Conservation (phyloP, 1,140 invertebrate genomes). For the Lordiphosa clarofinis region DNA sequence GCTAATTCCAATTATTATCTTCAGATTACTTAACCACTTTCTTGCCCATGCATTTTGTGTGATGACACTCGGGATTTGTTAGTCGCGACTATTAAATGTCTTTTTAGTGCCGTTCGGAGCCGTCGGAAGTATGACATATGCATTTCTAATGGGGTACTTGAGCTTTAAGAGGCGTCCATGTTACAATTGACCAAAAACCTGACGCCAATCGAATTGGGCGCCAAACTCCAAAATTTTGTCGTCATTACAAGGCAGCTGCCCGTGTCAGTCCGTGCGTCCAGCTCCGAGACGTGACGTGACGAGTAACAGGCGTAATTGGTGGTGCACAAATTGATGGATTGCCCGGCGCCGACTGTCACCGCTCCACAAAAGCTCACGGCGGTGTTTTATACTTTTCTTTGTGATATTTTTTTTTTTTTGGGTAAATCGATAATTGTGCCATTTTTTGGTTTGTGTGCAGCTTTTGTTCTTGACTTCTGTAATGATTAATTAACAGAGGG, state of each 20-base stretch:
- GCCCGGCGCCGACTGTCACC: slow-evolving; percentile 49
- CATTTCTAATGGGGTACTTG: background rate
- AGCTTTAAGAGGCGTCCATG: slow-evolving; percentile 3
- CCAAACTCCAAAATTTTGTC: slow-evolving; percentile 4
- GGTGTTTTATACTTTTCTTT: slow-evolving; percentile 42
- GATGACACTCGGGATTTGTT: slow-evolving; percentile 5
- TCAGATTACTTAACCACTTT: no score
- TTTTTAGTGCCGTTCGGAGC: slow-evolving; percentile 5
- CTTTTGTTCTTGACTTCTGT: slow-evolving; percentile 40
- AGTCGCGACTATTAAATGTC: slow-evolving; percentile 8
- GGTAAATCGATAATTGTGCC: slow-evolving; percentile 56
- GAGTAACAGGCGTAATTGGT: slow-evolving; percentile 51
- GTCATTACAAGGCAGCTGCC: background rate
- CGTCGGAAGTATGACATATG: slow-evolving; percentile 13
- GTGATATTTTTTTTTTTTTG: slow-evolving; percentile 22
- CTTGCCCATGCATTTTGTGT: slow-evolving; percentile 4
- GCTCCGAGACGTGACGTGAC: slow-evolving; percentile 30
- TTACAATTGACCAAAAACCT: slow-evolving; percentile 7
- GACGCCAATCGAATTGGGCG: slow-evolving; percentile 10
- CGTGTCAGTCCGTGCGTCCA: background rate
- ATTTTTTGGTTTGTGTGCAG: slow-evolving; percentile 31
- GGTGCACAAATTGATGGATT: slow-evolving; percentile 56
- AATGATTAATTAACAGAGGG: slow-evolving; percentile 50
- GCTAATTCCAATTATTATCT: no score
- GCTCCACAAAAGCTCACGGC: slow-evolving; percentile 25